Evolutionary conservation across 2,113 vertebrate species (phyloP), one percentile per base, ranked within the genome.

Genomic region (Piaya cayana): DNA sequence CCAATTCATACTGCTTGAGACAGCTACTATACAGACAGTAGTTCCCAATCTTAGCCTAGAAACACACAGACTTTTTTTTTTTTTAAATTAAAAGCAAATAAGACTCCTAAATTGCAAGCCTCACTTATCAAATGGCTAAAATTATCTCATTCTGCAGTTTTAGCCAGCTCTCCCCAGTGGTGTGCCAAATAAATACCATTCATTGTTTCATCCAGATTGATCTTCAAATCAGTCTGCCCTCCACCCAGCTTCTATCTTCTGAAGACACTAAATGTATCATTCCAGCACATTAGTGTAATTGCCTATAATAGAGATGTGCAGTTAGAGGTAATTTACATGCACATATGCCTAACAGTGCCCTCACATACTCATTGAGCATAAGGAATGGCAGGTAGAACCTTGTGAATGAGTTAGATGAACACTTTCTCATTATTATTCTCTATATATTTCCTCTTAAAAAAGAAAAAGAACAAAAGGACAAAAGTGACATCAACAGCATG

Each of bases 241-340:
- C 93, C 96, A 97, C 95, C 90, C 90, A 96, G 92, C 72, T 93
- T 96, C 95, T 94, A 82, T 94, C 93, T 96, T 94, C 90, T 96
- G 92, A 97, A 97, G 95, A 96, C 93, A 93, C 93, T 96, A 97
- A 96, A 93, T 95, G 95, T 95, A 97, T 94, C 93, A 96, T 96
- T 96, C 93, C 93, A 96, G 94, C 94, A 94, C 95, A 96, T 95
- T 94, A 94, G 96, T 94, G 88, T 95, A 94, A 95, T 97, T 96
- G 95, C 90, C 95, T 97, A 97, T 96, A 96, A 96, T 96, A 96
- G 94, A 97, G 94, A 97, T 92, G 92, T 96, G 95, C 96, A 96
- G 94, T 95, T 95, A 95, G 86, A 96, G 90, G 95, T 96, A 96
- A 95, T 96, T 97, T 93, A 96, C 94, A 96, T 96, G 93, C 95